Evolutionary conservation across 1,140 invertebrate species (phyloP).

Genomic region (Dendroctonus ponderosae): DNA sequence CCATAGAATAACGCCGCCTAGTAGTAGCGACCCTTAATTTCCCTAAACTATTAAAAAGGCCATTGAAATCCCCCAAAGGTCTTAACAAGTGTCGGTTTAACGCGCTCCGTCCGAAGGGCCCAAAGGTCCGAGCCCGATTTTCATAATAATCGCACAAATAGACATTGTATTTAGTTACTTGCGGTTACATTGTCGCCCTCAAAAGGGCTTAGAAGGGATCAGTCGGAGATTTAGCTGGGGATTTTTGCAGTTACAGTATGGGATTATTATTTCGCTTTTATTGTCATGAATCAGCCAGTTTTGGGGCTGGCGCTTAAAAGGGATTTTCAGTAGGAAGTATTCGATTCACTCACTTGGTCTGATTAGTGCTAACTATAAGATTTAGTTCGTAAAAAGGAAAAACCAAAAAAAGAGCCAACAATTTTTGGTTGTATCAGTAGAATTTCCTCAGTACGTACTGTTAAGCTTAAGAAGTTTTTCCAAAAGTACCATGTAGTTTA

Average conservation of each 20-base stretch:
- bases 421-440: too few relatives aligned
- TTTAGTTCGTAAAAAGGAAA: too few relatives aligned
- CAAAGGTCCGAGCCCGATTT: conserved; percentile 15
- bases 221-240: conserved; percentile 5
- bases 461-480: too few relatives aligned
- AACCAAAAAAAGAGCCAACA: too few relatives aligned
- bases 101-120: not conserved
- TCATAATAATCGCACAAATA: conserved; percentile 33
- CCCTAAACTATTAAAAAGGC: conserved; percentile 13
- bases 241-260: conserved; percentile 20
- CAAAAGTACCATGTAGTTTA: too few relatives aligned
- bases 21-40: conserved; percentile 12
- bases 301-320: too few relatives aligned
- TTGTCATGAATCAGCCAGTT: not conserved
- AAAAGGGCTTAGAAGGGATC: conserved; percentile 21
- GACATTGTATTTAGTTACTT: conserved; percentile 33
- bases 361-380: too few relatives aligned
- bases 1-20: not conserved
- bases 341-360: too few relatives aligned
- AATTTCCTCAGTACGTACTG: too few relatives aligned
- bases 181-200: conserved; percentile 19
- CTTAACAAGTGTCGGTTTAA: conserved; percentile 8
- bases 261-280: conserved; percentile 30
- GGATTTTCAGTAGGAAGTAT: too few relatives aligned
- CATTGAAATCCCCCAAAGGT: conserved; percentile 6